Conservation (phyloP, 2,113 vertebrate species). For the Antechinus stuartii region DNA sequence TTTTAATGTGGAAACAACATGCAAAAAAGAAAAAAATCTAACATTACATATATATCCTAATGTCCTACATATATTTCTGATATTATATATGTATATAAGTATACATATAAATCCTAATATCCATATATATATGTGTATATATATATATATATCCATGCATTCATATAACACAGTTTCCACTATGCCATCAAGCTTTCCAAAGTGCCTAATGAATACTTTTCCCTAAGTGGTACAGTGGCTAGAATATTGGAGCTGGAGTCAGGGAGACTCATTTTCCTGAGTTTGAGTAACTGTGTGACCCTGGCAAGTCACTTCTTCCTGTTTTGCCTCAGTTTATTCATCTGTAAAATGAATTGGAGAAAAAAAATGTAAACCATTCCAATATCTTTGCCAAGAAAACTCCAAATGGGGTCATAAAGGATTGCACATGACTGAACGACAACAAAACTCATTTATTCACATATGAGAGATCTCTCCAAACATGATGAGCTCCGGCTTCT, state of each 20-base stretch:
- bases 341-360: background rate
- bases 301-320: background rate
- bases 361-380: background rate
- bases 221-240: background rate
- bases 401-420: background rate
- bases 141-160: background rate
- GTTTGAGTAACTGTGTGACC: background rate
- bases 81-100: no score
- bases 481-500: background rate
- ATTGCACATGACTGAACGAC: background rate
- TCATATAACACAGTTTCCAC: background rate
- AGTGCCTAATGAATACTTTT: background rate
- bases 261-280: background rate
- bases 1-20: background rate
- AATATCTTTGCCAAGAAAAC: background rate
- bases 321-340: background rate
- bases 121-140: no score
- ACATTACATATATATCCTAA: background rate
- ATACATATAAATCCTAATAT: no score
- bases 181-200: background rate
- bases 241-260: background rate
- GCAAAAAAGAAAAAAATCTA: background rate
- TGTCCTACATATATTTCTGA: background rate
- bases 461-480: background rate
- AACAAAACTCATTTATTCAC: background rate